Percentiles rank a stretch among this genome's conserved stretches.
Conservation (phyloP, 1,140 invertebrate genomes). For the Oreohelix idahoensis region DNA sequence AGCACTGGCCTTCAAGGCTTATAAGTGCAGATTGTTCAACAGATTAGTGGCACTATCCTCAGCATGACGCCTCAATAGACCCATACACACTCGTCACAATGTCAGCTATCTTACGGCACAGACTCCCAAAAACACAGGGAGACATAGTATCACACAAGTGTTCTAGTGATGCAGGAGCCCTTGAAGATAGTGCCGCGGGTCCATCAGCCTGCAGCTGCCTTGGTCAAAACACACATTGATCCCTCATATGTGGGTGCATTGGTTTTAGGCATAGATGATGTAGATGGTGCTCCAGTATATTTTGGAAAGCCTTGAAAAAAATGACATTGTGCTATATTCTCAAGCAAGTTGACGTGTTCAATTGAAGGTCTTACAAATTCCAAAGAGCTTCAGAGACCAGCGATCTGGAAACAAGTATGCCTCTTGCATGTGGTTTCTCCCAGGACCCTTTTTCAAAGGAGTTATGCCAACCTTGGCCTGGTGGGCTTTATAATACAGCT, state of each 20-base stretch:
- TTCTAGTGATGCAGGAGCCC: slow-evolving; percentile 89
- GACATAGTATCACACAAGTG: slow-evolving; percentile 60
- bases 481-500: slow-evolving; percentile 13
- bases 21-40: slow-evolving; percentile 91
- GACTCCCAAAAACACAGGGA: not conserved
- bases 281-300: slow-evolving; percentile 59
- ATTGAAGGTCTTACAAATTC: slow-evolving; percentile 61
- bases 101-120: slow-evolving; percentile 79
- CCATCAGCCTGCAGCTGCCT: not conserved
- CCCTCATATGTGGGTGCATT: slow-evolving; percentile 79
- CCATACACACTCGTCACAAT: slow-evolving; percentile 91
- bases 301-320: slow-evolving; percentile 85
- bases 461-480: slow-evolving; percentile 34
- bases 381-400: slow-evolving; percentile 56
- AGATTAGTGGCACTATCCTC: slow-evolving; percentile 88
- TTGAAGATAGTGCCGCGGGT: slow-evolving; percentile 74
- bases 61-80: slow-evolving; percentile 85
- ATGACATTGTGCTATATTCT: slow-evolving; percentile 86
- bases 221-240: slow-evolving; percentile 74
- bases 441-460: slow-evolving; percentile 55
- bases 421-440: slow-evolving; percentile 55
- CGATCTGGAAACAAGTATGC: slow-evolving; percentile 53
- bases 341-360: slow-evolving; percentile 83
- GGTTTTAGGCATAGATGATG: slow-evolving; percentile 27
- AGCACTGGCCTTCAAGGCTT: slow-evolving; percentile 77